Base-by-base conservation (phyloP, 2,797 vertebrate species). In the Decapterus maruadsi region DNA sequence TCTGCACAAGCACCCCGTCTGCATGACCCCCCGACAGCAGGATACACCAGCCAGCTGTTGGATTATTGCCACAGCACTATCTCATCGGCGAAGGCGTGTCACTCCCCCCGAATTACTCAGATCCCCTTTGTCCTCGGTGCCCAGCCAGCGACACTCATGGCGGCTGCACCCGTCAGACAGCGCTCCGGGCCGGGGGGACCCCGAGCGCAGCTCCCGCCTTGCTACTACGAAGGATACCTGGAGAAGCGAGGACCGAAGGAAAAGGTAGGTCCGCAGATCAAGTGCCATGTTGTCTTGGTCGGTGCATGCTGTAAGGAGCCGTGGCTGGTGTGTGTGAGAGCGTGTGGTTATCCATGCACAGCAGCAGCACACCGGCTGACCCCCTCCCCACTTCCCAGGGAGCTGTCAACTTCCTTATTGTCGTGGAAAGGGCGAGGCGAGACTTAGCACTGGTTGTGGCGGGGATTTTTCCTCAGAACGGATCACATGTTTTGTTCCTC, bases 171-270 rank as follows among this genome's bases (percentile, higher is more conserved):
- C 89, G 88, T 93, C 87, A 93, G 88, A 88, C 93, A 91, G 88
- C 94, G 94, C 78, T 82, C 91, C 78, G 94, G 91, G 72, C 61
- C 93, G 46, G 94, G 89, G 62, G 91, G 90, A 68, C 61, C 89
- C 64, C 92, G 92, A 77, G 84, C 93, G 67, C 94, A 95, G 89
- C 93, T 93, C 22, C 92, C 95, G 5, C 92, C 93, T 8, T 96
- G 95, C 81, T 96, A 96, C 88, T 94, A 96, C 7, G 96, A 97
- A 87, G 96, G 96, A 14, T 97, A 95, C 84, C 90, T 97, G 79
- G 95, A 97, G 85, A 98, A 97, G 83, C 90, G 96, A 50, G 95
- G 93, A 22, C 83, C 94, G 13, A 90, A 90, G 10, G 96, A 97
- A 29, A 95, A 83, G 96, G 97, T 97, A 92, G 29, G 88, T 10